phyloP scores from a whole-genome alignment of 1,140 invertebrate species.

The Oedothorax gibbosus region DNA sequence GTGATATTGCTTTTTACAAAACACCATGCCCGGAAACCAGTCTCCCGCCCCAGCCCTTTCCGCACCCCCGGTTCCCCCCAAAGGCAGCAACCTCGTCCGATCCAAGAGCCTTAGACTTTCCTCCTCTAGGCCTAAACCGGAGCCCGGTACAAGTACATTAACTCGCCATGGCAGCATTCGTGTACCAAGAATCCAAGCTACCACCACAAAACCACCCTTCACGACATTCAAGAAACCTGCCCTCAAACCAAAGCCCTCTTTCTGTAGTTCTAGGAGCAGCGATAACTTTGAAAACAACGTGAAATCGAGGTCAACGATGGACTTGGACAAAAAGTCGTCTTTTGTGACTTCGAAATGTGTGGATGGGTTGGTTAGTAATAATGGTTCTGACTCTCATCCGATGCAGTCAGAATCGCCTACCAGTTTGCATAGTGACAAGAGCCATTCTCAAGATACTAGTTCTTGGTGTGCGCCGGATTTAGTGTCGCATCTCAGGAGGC shows the following conservation, averaged over 20 bases:
- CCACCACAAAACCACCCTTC: neutral
- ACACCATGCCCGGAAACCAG: slow-evolving; percentile 45
- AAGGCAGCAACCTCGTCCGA: slow-evolving; percentile 23
- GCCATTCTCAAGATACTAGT: slow-evolving; percentile 43
- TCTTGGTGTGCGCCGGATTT: slow-evolving; percentile 53
- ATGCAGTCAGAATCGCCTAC: slow-evolving; percentile 49
- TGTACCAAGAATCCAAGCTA: neutral
- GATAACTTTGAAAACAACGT: slow-evolving; percentile 37
- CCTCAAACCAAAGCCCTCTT: slow-evolving; percentile 45
- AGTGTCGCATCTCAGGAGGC: slow-evolving; percentile 44
- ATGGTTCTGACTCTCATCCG: slow-evolving; percentile 8
- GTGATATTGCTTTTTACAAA: neutral
- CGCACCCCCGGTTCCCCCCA: neutral
- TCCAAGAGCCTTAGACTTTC: slow-evolving; percentile 49
- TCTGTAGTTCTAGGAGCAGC: slow-evolving; percentile 47
- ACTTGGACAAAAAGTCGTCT: slow-evolving; percentile 15
- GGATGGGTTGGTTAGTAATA: neutral
- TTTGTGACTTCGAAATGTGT: neutral
- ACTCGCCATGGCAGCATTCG: slow-evolving; percentile 55
- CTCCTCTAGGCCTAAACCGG: slow-evolving; percentile 44
- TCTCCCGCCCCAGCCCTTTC: neutral
- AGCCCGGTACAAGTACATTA: slow-evolving; percentile 21
- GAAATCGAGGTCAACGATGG: neutral
- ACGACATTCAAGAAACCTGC: slow-evolving; percentile 43
- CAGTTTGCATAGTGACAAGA: slow-evolving; percentile 52